These are phyloP conservation scores for Drosophila tanythrix DNA, from an alignment of 2,888 invertebrate species.

Conservation along the genomic window DNA sequence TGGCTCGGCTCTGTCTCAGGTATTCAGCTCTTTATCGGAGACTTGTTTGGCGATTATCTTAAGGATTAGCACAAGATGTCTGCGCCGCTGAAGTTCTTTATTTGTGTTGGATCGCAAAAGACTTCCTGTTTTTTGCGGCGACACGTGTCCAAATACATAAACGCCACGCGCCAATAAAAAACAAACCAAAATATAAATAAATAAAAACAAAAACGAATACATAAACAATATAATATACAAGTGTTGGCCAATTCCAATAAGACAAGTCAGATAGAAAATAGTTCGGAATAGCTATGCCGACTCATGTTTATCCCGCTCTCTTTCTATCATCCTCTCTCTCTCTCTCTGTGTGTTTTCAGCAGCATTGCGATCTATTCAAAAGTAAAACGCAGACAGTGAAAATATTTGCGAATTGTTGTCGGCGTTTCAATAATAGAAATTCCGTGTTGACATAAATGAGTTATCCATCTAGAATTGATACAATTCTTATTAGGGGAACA, in stretches of 20 bases:
- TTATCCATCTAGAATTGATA: conserved; percentile 37
- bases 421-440: conserved; percentile 57
- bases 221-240: conserved; percentile 10
- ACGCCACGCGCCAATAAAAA: not conserved
- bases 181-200: conserved; percentile 16
- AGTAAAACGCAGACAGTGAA: conserved; percentile 33
- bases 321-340: not conserved
- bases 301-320: conserved; percentile 5
- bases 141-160: conserved; percentile 34
- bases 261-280: conserved; percentile 21
- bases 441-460: conserved; percentile 68
- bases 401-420: conserved; percentile 52
- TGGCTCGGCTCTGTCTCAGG: not conserved
- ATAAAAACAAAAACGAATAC: conserved; percentile 21
- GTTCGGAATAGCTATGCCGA: conserved; percentile 20
- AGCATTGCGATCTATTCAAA: conserved; percentile 31
- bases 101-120: conserved; percentile 4
- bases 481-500: not conserved
- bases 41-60: not conserved
- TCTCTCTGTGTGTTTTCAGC: not conserved
- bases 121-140: conserved; percentile 14
- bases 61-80: conserved; percentile 23
- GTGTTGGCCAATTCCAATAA: conserved; percentile 21
- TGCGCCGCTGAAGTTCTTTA: not conserved
- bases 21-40: not conserved